Conservation (phyloP, 2,113 vertebrate genomes). For the Vicugna pacos region DNA sequence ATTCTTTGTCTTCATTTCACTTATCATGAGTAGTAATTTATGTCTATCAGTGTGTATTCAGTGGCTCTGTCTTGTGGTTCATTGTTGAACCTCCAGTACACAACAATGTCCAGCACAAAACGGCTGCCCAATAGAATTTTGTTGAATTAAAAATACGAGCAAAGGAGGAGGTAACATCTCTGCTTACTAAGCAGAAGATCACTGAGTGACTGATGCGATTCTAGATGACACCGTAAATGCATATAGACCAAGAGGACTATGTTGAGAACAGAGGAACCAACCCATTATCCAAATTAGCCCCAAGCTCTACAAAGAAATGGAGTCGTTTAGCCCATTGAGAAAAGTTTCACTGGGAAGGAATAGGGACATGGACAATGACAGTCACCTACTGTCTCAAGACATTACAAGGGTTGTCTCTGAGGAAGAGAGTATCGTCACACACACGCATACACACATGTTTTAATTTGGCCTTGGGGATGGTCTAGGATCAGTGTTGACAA, state of each 20-base stretch:
- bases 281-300: background rate
- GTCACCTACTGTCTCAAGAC: background rate
- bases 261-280: background rate
- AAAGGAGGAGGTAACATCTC: background rate
- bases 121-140: background rate
- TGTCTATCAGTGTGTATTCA: background rate
- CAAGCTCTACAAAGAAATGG: background rate
- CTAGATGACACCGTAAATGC: background rate
- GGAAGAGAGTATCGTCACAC: background rate
- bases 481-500: background rate
- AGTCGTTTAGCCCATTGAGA: background rate
- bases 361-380: accelerated
- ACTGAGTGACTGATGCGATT: background rate
- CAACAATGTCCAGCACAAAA: background rate
- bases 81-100: background rate
- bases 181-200: background rate
- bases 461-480: background rate
- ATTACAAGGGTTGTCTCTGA: background rate
- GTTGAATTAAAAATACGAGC: background rate
- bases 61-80: background rate
- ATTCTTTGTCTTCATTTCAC: background rate
- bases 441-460: background rate
- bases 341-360: background rate
- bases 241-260: background rate
- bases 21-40: background rate